phyloP scores from a whole-genome alignment of 2,888 invertebrate species.

The Dryobota labecula region DNA sequence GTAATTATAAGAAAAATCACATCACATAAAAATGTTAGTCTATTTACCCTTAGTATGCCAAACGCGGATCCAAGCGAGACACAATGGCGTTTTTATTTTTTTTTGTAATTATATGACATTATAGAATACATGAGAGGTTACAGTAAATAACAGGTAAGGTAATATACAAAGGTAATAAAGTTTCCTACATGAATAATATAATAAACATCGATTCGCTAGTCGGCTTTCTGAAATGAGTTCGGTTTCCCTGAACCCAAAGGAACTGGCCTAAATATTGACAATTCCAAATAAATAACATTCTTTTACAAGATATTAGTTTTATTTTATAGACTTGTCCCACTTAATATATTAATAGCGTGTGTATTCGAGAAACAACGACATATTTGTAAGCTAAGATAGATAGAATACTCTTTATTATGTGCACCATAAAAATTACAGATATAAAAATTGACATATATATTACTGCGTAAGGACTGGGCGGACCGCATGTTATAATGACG shows the following conservation, averaged over 20 bases:
- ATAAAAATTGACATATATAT: no score
- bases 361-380: neutral
- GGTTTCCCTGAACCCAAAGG: neutral
- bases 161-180: neutral
- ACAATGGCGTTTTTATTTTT: no score
- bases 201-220: neutral
- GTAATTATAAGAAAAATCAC: neutral
- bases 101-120: no score
- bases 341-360: neutral
- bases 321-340: slow-evolving; percentile 23
- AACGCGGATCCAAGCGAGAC: no score
- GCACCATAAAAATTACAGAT: no score
- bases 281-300: slow-evolving; percentile 11
- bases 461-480: no score
- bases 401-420: no score
- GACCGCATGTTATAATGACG: no score
- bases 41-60: no score
- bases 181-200: neutral
- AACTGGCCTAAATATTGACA: slow-evolving; percentile 15
- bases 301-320: neutral
- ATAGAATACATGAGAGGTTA: no score
- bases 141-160: neutral
- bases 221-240: slow-evolving; percentile 4
- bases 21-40: no score
- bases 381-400: neutral